Conservation (phyloP, 2,797 vertebrate species). For the Hoplostethus mediterraneus region DNA sequence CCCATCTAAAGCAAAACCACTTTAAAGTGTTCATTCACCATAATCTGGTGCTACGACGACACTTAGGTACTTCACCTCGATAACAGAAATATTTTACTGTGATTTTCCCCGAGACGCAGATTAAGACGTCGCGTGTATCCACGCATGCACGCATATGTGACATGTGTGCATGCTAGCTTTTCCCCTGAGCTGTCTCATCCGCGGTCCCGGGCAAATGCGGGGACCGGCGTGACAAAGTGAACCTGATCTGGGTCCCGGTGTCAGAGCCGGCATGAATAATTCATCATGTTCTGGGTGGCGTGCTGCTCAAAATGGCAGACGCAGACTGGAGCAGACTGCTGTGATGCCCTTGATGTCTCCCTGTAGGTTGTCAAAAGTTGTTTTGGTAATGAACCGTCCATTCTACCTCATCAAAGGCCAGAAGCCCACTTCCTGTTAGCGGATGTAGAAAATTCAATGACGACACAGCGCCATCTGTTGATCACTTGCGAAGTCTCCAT, state of each 20-base stretch:
- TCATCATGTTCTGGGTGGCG: slow-evolving; percentile 57
- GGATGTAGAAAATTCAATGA: slow-evolving; percentile 51
- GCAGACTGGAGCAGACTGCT: slow-evolving; percentile 47
- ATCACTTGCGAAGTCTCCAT: slow-evolving; percentile 16
- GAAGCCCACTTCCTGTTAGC: slow-evolving; percentile 1
- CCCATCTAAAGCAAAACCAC: too few species aligned
- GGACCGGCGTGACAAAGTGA: slow-evolving; percentile 63
- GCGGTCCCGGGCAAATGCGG: slow-evolving; percentile 32
- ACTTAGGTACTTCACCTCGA: too few species aligned
- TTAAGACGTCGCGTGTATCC: neutral
- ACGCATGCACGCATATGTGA: neutral
- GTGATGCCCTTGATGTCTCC: slow-evolving; percentile 65
- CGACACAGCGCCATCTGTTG: slow-evolving; percentile 81
- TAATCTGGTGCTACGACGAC: too few species aligned
- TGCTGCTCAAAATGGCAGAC: slow-evolving; percentile 51
- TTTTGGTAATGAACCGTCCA: slow-evolving; percentile 51
- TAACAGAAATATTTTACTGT: slow-evolving; percentile 11
- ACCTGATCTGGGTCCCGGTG: slow-evolving; percentile 69
- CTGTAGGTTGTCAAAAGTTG: slow-evolving; percentile 59
- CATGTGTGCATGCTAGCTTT: slow-evolving; percentile 20
- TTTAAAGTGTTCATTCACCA: too few species aligned
- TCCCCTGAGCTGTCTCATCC: slow-evolving; percentile 51
- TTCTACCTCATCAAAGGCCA: slow-evolving; percentile 44
- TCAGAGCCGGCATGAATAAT: slow-evolving; percentile 73
- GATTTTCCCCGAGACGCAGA: slow-evolving; percentile 18